Conservation (phyloP, 1,140 invertebrate species). For the Armadillidium nasatum region DNA sequence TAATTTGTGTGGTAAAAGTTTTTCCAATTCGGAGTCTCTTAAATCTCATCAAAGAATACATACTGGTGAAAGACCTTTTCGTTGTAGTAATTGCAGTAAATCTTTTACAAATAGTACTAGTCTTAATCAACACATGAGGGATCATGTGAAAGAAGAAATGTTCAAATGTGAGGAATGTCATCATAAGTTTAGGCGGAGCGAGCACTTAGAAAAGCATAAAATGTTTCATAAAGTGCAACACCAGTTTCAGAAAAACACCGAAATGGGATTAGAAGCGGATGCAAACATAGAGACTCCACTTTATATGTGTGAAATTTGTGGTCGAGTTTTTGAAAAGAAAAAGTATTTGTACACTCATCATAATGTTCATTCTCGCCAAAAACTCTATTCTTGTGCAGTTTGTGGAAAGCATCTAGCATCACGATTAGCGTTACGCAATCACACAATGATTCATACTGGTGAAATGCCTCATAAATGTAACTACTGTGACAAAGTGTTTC, state of each 20-base stretch:
- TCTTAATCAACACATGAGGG: constrained; percentile 41
- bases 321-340: constrained; percentile 41
- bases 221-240: constrained; percentile 34
- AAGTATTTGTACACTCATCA: constrained; percentile 42
- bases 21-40: constrained; percentile 46
- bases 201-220: constrained; percentile 37
- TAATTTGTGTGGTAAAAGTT: constrained; percentile 55
- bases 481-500: constrained; percentile 37
- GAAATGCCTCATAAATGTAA: constrained; percentile 40
- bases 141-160: constrained; percentile 42
- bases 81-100: constrained; percentile 82
- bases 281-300: constrained; percentile 27
- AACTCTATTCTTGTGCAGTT: constrained; percentile 33
- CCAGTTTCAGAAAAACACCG: constrained; percentile 29
- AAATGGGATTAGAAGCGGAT: constrained; percentile 35
- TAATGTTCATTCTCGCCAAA: constrained; percentile 42
- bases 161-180: constrained; percentile 42
- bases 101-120: constrained; percentile 78
- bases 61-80: constrained; percentile 82
- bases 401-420: constrained; percentile 42
- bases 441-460: constrained; percentile 39
- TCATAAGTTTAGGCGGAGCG: constrained; percentile 39
- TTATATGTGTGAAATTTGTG: constrained; percentile 42
- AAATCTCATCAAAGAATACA: constrained; percentile 43
- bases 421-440: constrained; percentile 39